phyloP scores from a whole-genome alignment of 2,113 vertebrate genomes.

The Parus major region DNA sequence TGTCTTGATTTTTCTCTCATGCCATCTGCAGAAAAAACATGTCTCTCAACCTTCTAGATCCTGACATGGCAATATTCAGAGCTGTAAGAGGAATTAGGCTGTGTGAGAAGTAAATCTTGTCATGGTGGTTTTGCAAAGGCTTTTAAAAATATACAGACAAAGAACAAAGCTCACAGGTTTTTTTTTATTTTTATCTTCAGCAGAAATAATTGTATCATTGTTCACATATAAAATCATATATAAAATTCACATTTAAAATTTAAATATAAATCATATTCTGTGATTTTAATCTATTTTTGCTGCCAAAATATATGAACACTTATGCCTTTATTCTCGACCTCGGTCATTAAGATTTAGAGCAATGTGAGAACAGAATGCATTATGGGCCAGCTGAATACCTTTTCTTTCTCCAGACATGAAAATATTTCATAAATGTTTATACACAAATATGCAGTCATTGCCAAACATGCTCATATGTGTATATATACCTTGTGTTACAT shows the following conservation, averaged over 20 bases:
- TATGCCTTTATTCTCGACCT: neutral
- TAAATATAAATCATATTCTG: neutral
- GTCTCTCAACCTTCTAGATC: slow-evolving; percentile 50
- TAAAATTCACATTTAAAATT: neutral
- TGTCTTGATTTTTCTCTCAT: slow-evolving; percentile 43
- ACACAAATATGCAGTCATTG: neutral
- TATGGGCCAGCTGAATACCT: neutral
- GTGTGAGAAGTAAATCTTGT: neutral
- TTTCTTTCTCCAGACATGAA: neutral
- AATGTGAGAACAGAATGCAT: neutral
- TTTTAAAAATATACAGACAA: slow-evolving; percentile 2
- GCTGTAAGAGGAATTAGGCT: neutral
- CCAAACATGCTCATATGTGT: neutral
- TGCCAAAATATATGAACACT: neutral
- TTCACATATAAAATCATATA: neutral
- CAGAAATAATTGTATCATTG: neutral
- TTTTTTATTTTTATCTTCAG: neutral
- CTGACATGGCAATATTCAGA: slow-evolving; percentile 29
- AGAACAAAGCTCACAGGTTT: neutral
- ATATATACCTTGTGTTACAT: neutral
- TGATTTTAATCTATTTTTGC: neutral
- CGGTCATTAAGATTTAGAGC: neutral
- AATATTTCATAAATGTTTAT: neutral
- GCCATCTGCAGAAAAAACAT: slow-evolving; percentile 60
- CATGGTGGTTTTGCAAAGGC: neutral